Base-by-base conservation (phyloP, 2,113 vertebrate species). In the Salvelinus sp. region DNA sequence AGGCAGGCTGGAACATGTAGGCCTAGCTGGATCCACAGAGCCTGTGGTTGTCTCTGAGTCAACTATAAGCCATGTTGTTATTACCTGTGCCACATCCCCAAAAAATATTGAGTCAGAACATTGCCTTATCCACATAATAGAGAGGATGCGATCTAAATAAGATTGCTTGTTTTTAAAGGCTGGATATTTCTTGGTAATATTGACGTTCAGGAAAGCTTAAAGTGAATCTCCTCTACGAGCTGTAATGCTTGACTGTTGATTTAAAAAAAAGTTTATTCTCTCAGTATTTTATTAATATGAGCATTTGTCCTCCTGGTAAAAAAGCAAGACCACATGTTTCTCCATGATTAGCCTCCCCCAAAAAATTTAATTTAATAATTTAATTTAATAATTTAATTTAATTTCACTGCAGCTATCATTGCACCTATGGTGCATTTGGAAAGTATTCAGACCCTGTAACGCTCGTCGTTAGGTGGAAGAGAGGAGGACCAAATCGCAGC, bases 1-100 rank as follows among this genome's bases (percentile, higher is more conserved):
- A 70, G 75, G 74, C 91, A 47, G 70, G 90, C 77, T 60, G 77
- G 33, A 82, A 90, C 71, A 80, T 33, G 82, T 83, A 81, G 82
- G 38, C 9, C 38, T 44, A 44, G 38, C 38, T 44, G 38, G 9
- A 10, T 44, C 38, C 38, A 44, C 38, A 44, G 7, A 44, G 68
- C 74, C 77, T 60, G 72, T 47, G 2, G 62, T 86, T 80, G 80
- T 78, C 86, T 76, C 58, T 82, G 74, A 88, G 72, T 89, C 58
- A 86, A 62, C 22, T 28, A 79, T 82, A 79, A 83, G 69, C 79
- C 76, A 72, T 75, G 76, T 62, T 65, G 27, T 65, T 10, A 73
- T 85, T 79, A 74, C 74, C 50, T 38, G 75, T 81, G 38, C 9
- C 69, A 83, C 82, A 78, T 69, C 63, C 79, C 82, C 76, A 73